Percentiles rank a stretch among this genome's conserved stretches.
Conservation (phyloP, 2,797 vertebrate genomes). For the Sebastes variabilis region DNA sequence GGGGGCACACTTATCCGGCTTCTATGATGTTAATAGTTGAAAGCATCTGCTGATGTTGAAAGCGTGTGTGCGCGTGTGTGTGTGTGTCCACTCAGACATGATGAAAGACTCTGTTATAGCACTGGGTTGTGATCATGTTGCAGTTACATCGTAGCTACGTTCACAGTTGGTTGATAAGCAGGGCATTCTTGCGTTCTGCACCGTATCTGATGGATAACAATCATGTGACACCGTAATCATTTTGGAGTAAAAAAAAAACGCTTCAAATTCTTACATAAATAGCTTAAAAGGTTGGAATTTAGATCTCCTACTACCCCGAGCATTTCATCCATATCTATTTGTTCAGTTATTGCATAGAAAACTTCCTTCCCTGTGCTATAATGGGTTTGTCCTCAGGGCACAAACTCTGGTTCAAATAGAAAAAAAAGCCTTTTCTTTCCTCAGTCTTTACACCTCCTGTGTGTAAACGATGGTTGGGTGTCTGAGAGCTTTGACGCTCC, state of each 20-base stretch:
- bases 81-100: slow-evolving; percentile 59
- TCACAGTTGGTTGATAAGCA: slow-evolving; percentile 30
- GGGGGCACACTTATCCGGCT: slow-evolving; percentile 74
- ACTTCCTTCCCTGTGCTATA: slow-evolving; percentile 59
- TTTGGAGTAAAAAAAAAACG: neutral
- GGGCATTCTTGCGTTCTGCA: neutral
- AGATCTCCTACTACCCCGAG: slow-evolving; percentile 36
- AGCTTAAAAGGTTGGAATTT: slow-evolving; percentile 42
- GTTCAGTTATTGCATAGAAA: slow-evolving; percentile 62
- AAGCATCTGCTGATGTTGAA: slow-evolving; percentile 79
- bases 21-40: slow-evolving; percentile 80
- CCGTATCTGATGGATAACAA: slow-evolving; percentile 22
- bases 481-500: slow-evolving; percentile 56
- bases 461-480: slow-evolving; percentile 56
- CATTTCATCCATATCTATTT: slow-evolving; percentile 53
- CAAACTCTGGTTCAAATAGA: slow-evolving; percentile 65
- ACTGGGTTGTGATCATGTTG: slow-evolving; percentile 63
- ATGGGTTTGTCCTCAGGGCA: slow-evolving; percentile 69
- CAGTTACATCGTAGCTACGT: slow-evolving; percentile 32
- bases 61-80: slow-evolving; percentile 21
- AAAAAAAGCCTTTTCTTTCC: slow-evolving; percentile 14
- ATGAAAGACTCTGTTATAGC: slow-evolving; percentile 70
- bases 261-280: slow-evolving; percentile 22
- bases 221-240: slow-evolving; percentile 16
- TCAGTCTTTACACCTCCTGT: slow-evolving; percentile 58